These are phyloP conservation scores for Tiaroga cobitis DNA, from an alignment of 2,797 vertebrate genomes.

Conservation along the genomic window DNA sequence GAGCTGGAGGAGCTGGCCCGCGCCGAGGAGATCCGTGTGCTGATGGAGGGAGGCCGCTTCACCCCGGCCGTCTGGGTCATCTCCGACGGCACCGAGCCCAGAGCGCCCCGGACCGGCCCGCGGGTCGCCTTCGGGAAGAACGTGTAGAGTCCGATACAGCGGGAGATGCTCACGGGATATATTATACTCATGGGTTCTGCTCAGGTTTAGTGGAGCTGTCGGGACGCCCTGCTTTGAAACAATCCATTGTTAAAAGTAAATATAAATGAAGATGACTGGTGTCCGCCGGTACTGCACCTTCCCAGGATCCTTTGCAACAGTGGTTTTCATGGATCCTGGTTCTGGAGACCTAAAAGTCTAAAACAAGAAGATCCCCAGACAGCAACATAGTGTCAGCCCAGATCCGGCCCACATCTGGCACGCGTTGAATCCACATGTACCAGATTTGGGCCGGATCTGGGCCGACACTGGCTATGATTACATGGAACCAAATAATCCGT, in stretches of 20 bases:
- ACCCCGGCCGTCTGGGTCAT: slow-evolving; percentile 77
- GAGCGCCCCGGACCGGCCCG: slow-evolving; percentile 58
- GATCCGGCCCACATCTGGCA: too few relatives aligned
- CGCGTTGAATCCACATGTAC: too few relatives aligned
- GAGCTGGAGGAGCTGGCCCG: slow-evolving; percentile 79
- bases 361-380: neutral
- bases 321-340: neutral
- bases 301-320: neutral
- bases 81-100: slow-evolving; percentile 64
- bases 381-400: too few relatives aligned
- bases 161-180: too few relatives aligned
- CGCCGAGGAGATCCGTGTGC: slow-evolving; percentile 72
- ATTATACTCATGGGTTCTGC: neutral
- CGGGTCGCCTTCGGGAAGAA: slow-evolving; percentile 73
- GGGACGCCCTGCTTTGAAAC: neutral
- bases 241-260: too few relatives aligned
- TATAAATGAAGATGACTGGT: too few relatives aligned
- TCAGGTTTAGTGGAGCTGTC: too few relatives aligned
- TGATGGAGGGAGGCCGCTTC: slow-evolving; percentile 67
- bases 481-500: too few relatives aligned
- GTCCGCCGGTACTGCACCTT: neutral
- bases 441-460: too few relatives aligned
- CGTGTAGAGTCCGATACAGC: slow-evolving; percentile 45
- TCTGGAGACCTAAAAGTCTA: neutral
- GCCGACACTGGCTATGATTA: too few relatives aligned